Evolutionary conservation across 2,113 vertebrate genomes (phyloP), one percentile per base, ranked within the genome.

Genomic region (Tringa solitaria): DNA sequence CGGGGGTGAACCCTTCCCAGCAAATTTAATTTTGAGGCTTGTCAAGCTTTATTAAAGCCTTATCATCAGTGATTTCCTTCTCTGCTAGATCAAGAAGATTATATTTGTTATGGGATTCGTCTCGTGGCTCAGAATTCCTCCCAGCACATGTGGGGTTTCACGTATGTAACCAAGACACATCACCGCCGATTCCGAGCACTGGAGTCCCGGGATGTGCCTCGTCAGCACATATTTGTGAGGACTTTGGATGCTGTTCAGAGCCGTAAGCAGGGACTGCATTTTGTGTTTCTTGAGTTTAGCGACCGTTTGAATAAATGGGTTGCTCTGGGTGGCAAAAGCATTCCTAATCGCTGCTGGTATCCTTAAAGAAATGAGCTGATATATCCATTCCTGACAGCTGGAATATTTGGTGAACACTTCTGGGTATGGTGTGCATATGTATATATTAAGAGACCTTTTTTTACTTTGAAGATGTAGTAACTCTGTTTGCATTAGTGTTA

Each of bases 11-110:
- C 90, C 77, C 84, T 93, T 90, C 63, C 50, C 93, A 85, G 95
- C 87, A 95, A 96, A 93, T 95, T 95, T 95, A 96, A 97, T 96
- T 96, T 96, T 93, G 94, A 96, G 89, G 77, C 96, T 96, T 96
- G 96, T 96, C 95, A 94, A 15, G 94, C 91, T 96, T 97, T 96
- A 96, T 96, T 97, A 96, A 96, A 96, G 83, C 87, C 94, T 96
- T 96, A 95, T 96, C 95, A 89, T 89, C 96, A 76, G 89, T 95
- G 94, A 96, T 96, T 95, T 96, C 96, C 95, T 95, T 46, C 96
- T 95, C 80, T 91, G 94, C 91, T 82, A 95, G 92, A 96, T 94
- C 92, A 92, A 96, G 92, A 93, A 95, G 95, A 97, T 95, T 93
- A 18, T 87, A 65, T 93, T 96, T 95, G 91, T 94, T 95, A 90